phyloP scores from a whole-genome alignment of 1,140 invertebrate species.

The Pollicipes pollicipes region DNA sequence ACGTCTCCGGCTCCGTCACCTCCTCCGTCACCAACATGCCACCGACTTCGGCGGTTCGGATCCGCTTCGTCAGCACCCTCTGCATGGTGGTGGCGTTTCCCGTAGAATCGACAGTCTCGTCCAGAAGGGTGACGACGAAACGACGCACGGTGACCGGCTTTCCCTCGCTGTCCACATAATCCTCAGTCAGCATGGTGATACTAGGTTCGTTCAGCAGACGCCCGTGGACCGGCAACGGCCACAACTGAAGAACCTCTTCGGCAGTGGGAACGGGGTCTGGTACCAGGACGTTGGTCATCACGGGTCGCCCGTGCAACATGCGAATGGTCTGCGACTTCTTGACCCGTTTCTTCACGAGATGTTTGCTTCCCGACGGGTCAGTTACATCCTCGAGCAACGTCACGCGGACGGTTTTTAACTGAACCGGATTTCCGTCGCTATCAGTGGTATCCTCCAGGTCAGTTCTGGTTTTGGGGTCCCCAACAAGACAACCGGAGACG shows the following conservation, averaged over 20 bases:
- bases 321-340: neutral
- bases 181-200: neutral
- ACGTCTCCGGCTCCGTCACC: neutral
- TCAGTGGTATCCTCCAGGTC: neutral
- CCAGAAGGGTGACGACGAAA: neutral
- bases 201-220: neutral
- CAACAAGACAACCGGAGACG: neutral
- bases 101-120: neutral
- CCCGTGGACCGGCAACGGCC: neutral
- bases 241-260: neutral
- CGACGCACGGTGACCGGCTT: neutral
- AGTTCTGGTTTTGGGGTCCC: neutral
- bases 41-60: neutral
- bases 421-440: neutral
- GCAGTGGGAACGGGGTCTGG: neutral
- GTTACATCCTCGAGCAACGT: neutral
- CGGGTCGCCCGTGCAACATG: neutral
- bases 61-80: neutral
- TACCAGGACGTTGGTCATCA: neutral
- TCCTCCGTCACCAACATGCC: neutral
- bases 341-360: neutral
- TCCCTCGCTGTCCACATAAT: neutral
- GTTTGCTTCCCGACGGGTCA: neutral
- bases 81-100: neutral
- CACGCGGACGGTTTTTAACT: neutral